Conservation (phyloP, 1,140 invertebrate genomes). For the roundworm (Caenorhabditis elegans) region WBcel235 BX284602.5:9975001-9975500, state of each 20-base stretch:
- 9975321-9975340: no score
- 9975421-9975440: no score
- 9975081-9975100: neutral
- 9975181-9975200: neutral
- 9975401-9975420: no score
- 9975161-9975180: neutral
- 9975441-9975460: no score
- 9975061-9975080: neutral
- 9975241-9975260: neutral
- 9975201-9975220: neutral
- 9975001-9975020: constrained; percentile 13
- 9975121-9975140: neutral
- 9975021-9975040: constrained; percentile 9
- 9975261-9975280: neutral
- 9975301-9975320: no score
- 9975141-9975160: neutral
- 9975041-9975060: constrained; percentile 7
- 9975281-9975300: no score
- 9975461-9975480: no score
- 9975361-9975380: no score
- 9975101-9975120: neutral
- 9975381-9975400: no score
- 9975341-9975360: no score
- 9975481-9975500: no score
- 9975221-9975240: neutral